These are phyloP conservation scores for Epizoanthus scotinus DNA, from an alignment of 92 coral and sea anemone genomes.

Conservation along the genomic window DNA sequence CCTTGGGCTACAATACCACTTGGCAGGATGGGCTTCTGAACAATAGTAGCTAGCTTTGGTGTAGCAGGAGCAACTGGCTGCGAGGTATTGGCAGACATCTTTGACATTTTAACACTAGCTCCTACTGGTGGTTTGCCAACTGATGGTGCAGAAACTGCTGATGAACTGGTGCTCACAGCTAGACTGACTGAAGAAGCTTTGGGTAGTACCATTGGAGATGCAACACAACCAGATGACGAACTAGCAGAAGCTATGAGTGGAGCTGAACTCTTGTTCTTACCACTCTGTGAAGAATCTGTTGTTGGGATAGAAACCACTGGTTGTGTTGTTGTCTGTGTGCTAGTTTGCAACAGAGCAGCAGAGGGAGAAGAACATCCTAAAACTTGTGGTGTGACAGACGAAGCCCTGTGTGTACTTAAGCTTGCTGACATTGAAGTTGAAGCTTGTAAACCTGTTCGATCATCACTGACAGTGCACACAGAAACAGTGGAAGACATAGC, in stretches of 20 bases:
- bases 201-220: not conserved
- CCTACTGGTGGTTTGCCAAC: not conserved
- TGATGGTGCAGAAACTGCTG: not conserved
- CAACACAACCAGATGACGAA: slow-evolving; percentile 22
- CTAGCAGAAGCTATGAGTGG: not conserved
- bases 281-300: not conserved
- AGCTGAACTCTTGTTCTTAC: not conserved
- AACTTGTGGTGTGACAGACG: slow-evolving; percentile 9
- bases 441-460: slow-evolving; percentile 6
- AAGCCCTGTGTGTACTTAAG: not conserved
- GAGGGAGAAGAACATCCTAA: not conserved
- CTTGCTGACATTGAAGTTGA: slow-evolving; percentile 19
- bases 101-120: not conserved
- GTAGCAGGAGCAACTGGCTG: not conserved
- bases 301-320: slow-evolving; percentile 3
- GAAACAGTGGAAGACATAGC: not conserved
- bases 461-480: not conserved
- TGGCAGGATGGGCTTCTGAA: slow-evolving; percentile 35
- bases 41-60: slow-evolving; percentile 34
- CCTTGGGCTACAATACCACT: slow-evolving; percentile 31
- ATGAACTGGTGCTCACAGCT: not conserved
- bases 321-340: not conserved
- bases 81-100: not conserved
- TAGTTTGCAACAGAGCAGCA: not conserved
- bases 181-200: slow-evolving; percentile 14